These are phyloP conservation scores for Martes flavigula DNA, from an alignment of 2,797 vertebrate genomes.

Conservation along the genomic window DNA sequence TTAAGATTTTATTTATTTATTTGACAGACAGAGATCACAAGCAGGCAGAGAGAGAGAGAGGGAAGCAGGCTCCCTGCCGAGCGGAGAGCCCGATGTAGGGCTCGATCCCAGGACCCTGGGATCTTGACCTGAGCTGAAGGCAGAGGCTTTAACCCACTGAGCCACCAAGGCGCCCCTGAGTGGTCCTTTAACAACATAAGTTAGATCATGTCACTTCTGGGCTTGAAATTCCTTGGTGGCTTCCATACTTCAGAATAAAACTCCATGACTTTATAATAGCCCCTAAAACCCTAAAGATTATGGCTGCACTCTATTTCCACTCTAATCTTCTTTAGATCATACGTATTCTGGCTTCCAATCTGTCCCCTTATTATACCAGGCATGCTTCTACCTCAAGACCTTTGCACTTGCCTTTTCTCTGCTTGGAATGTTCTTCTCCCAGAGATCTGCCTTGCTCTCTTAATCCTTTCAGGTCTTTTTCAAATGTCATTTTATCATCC, in stretches of 20 bases:
- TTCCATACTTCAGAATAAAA: neutral
- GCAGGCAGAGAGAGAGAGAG: too few relatives aligned
- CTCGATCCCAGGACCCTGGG: too few relatives aligned
- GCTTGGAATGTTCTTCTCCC: neutral
- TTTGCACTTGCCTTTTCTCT: neutral
- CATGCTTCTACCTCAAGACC: neutral
- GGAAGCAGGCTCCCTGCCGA: too few relatives aligned
- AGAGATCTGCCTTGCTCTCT: neutral
- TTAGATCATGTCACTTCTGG: neutral
- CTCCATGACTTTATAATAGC: neutral
- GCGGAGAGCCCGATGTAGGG: too few relatives aligned
- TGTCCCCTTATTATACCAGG: neutral
- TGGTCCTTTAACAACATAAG: neutral
- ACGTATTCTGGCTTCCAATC: neutral
- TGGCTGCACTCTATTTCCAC: neutral
- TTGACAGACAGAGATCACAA: too few relatives aligned
- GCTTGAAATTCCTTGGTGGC: neutral
- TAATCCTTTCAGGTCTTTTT: neutral
- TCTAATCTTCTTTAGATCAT: neutral
- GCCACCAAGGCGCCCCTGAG: neutral
- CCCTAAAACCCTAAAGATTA: neutral
- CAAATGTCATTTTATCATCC: neutral
- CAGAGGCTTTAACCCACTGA: too few relatives aligned
- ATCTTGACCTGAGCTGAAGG: too few relatives aligned
- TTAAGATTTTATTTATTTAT: too few relatives aligned